These are phyloP conservation scores for Campoletis raptor DNA, from an alignment of 2,888 invertebrate species.

Conservation along the genomic window DNA sequence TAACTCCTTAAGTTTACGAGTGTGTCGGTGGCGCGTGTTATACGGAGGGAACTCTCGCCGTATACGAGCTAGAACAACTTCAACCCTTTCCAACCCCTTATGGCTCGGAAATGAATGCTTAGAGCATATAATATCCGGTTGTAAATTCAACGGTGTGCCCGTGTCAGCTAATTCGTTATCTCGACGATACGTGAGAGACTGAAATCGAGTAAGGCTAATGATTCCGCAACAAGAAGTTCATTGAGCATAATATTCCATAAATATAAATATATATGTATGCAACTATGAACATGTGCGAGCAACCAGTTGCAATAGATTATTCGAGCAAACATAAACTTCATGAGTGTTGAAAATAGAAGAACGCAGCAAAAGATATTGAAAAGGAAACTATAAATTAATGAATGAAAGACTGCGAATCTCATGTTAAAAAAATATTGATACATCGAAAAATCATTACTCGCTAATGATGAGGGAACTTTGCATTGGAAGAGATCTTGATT, in stretches of 20 bases:
- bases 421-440: too few relatives aligned
- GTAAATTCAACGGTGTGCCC: constrained; percentile 62
- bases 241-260: not conserved
- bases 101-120: constrained; percentile 65
- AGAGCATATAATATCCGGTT: constrained; percentile 67
- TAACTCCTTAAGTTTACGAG: constrained; percentile 68
- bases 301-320: not conserved
- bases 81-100: constrained; percentile 31
- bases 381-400: not conserved
- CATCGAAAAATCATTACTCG: not conserved
- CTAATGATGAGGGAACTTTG: not conserved
- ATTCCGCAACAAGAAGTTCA: constrained; percentile 51
- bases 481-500: not conserved
- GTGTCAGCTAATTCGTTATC: constrained; percentile 65
- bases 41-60: constrained; percentile 47
- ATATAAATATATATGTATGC: not conserved
- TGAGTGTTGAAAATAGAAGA: not conserved
- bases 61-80: constrained; percentile 49
- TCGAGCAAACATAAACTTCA: not conserved
- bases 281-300: not conserved
- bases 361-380: not conserved
- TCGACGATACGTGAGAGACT: constrained; percentile 54
- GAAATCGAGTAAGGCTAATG: constrained; percentile 32
- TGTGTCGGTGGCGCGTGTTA: constrained; percentile 62
- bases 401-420: not conserved